Percentiles rank a stretch among this genome's conserved stretches.
Evolutionary conservation across 1,140 invertebrate genomes (phyloP).

Genomic region (Drosophila navojoa): DNA sequence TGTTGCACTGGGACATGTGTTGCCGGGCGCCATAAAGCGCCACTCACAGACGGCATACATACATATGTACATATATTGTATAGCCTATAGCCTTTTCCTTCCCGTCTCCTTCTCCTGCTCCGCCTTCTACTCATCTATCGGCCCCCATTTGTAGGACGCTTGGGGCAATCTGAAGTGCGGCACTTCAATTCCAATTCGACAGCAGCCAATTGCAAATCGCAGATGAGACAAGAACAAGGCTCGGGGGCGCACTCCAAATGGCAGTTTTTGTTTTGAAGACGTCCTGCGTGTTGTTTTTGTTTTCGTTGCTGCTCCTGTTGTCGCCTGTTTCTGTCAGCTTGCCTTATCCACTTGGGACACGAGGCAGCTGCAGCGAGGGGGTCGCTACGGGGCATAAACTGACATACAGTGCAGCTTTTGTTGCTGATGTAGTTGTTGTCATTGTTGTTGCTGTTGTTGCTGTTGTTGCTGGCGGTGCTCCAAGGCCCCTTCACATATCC

Average conservation of each 20-base stretch:
- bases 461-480: constrained; percentile 20
- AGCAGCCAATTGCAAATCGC: constrained; percentile 58
- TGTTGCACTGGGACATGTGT: constrained; percentile 8
- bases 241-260: constrained; percentile 34
- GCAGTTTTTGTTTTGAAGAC: constrained; percentile 52
- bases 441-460: constrained; percentile 5
- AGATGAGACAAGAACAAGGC: constrained; percentile 45
- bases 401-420: constrained; percentile 18
- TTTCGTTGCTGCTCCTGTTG: constrained; percentile 6
- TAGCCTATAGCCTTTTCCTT: not conserved
- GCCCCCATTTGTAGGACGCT: constrained; percentile 1
- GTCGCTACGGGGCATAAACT: constrained; percentile 11
- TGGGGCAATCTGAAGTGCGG: constrained; percentile 42
- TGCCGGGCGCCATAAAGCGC: constrained; percentile 7
- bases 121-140: not conserved
- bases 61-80: not conserved
- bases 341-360: constrained; percentile 51
- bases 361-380: constrained; percentile 30
- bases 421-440: constrained; percentile 2
- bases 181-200: constrained; percentile 59
- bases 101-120: not conserved
- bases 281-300: not conserved
- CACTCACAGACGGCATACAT: not conserved
- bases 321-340: constrained; percentile 53
- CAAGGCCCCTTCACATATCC: constrained; percentile 39